Evolutionary conservation across 2,888 invertebrate species (phyloP).

Genomic region (Caenorhabditis parvicauda): DNA sequence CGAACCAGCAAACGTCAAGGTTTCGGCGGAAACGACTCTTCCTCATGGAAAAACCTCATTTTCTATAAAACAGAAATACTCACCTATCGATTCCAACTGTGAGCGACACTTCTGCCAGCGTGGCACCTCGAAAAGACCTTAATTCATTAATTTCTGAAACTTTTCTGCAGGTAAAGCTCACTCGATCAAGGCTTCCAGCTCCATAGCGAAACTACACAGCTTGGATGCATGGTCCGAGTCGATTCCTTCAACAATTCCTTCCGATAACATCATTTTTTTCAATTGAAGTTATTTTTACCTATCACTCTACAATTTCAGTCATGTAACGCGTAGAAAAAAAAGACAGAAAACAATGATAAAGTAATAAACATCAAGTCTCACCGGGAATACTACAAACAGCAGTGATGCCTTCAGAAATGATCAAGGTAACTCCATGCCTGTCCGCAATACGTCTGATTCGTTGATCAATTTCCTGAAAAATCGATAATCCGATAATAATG

Average conservation of each 20-base stretch:
- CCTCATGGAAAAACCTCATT: not conserved
- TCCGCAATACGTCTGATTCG: conserved; percentile 27
- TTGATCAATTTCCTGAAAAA: conserved; percentile 47
- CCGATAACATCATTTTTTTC: too few species aligned
- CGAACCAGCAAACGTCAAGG: too few species aligned
- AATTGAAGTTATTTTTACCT: too few species aligned
- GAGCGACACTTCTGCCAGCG: conserved; percentile 48
- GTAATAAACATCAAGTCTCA: too few species aligned
- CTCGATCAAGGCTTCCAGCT: conserved; percentile 35
- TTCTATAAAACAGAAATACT: too few species aligned
- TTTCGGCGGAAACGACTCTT: too few species aligned
- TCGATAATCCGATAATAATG: not conserved
- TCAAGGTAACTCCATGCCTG: conserved; percentile 28
- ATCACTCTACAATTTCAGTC: too few species aligned
- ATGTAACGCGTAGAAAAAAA: too few species aligned
- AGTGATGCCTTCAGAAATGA: conserved; percentile 37
- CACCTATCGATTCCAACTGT: conserved; percentile 49
- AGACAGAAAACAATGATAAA: too few species aligned
- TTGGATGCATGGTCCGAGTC: conserved; percentile 40
- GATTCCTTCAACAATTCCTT: conserved; percentile 9
- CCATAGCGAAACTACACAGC: conserved; percentile 37
- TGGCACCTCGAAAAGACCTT: conserved; percentile 57
- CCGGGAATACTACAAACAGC: conserved; percentile 32
- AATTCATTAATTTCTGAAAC: conserved; percentile 3
- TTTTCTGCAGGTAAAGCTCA: conserved; percentile 2